phyloP scores from a whole-genome alignment of 64 coral and sea anemone species.

The Montipora foliosa region DNA sequence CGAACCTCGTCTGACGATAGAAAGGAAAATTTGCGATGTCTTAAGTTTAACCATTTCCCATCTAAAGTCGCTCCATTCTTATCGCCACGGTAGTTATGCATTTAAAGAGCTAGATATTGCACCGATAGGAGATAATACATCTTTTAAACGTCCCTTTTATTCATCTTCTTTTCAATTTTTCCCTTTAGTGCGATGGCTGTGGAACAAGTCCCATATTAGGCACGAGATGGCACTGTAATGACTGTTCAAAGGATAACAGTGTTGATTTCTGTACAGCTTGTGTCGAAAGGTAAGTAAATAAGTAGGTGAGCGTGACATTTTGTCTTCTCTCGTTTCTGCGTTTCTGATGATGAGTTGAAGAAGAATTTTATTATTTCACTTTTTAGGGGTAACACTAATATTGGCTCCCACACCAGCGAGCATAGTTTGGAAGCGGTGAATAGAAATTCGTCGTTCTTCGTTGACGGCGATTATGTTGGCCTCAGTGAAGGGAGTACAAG shows the following conservation, averaged over 20 bases:
- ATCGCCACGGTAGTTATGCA: no score
- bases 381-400: constrained; percentile 62
- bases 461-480: constrained; percentile 91
- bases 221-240: constrained; percentile 86
- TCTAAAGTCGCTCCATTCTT: no score
- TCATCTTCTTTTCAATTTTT: background rate
- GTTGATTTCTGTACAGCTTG: constrained; percentile 82
- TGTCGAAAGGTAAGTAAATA: constrained; percentile 64
- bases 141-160: no score
- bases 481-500: constrained; percentile 68
- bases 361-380: background rate
- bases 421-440: constrained; percentile 67
- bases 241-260: constrained; percentile 77
- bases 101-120: no score
- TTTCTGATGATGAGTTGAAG: background rate
- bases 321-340: background rate
- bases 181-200: constrained; percentile 85
- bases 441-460: constrained; percentile 59
- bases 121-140: no score
- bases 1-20: no score
- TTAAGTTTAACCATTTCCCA: no score
- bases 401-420: constrained; percentile 45
- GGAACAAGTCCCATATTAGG: constrained; percentile 76
- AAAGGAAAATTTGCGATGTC: no score
- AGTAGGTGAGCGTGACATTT: background rate